Percentiles rank a stretch among this genome's conserved stretches.
phyloP scores from a whole-genome alignment of 2,888 invertebrate species.

The Ichneumoninae sp. region DNA sequence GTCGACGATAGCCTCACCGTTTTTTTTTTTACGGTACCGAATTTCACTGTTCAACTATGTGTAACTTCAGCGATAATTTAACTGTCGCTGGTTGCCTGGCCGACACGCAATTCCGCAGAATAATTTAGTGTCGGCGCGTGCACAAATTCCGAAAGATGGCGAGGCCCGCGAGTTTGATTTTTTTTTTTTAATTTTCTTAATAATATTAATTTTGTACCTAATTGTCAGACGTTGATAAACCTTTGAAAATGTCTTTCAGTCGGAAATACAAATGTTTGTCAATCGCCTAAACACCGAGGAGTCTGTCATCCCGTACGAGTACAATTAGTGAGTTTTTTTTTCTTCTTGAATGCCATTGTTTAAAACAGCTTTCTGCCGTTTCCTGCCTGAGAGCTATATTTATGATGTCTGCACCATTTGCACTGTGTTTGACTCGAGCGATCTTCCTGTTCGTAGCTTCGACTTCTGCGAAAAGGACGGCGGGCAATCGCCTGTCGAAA shows the following conservation, averaged over 20 bases:
- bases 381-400: background rate
- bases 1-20: background rate
- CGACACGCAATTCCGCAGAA: background rate
- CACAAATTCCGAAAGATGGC: slow-evolving; percentile 1
- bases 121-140: background rate
- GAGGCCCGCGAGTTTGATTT: background rate
- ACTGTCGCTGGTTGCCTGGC: background rate
- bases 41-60: background rate
- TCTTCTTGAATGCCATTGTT: background rate
- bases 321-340: slow-evolving; percentile 90
- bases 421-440: background rate
- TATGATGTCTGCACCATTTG: background rate
- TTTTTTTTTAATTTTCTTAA: background rate
- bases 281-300: slow-evolving; percentile 99
- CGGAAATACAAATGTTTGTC: slow-evolving; percentile 94
- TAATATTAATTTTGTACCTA: background rate
- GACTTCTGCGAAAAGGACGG: slow-evolving; percentile 94
- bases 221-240: background rate
- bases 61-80: background rate
- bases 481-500: slow-evolving; percentile 96
- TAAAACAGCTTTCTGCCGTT: background rate
- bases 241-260: slow-evolving; percentile 87
- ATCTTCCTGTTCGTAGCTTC: slow-evolving; percentile 86
- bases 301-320: slow-evolving; percentile 99
- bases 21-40: background rate